Base-by-base conservation (phyloP, 23 tunicate species). In the Ascidia mentula region DNA sequence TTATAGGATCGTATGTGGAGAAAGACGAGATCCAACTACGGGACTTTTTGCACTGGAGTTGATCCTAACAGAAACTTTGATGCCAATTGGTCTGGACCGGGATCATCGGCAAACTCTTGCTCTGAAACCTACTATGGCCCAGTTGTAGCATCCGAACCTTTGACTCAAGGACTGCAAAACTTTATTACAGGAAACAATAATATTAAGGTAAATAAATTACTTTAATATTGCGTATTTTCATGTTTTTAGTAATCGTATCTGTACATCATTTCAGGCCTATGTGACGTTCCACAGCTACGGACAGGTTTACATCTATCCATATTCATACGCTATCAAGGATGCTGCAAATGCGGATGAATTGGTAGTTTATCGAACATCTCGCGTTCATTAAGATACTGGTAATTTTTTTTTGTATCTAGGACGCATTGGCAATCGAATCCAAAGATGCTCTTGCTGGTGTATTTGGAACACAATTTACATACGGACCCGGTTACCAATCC, bases 1-100 rank as follows among this genome's bases (percentile, higher is more conserved):
- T 32, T 69, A 22, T 45, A 90, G 96, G 94, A 94, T 59, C 90
- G 98, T 22, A 77, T 94, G 95, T 94, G 98, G 98, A 69, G 98
- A 53, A 94, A 94, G 40, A 94, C 92, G 1, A 45, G 98, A 76
- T 85, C 98, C 0, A 69, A 88, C 60, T 46, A 77, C 40, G 81
- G 81, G 13, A 79, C 45, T 36, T 0, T 38, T 26, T 94, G 98
- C 90, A 40, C 32, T 38, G 98, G 98, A 38, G 85, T 80, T 45
- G 98, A 94, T 72, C 84, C 89, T 18, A 94, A 94, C 81, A 71
- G 98, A 76, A 94, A 94, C 81, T 94, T 76, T 36, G 94, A 94
- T 70, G 79, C 84, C 20, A 79, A 91, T 28, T 88, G 80, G 80
- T 6, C 69, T 2, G 98, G 94, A 0, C 76, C 38, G 40, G 98